Evolutionary conservation across 2,888 invertebrate genomes (phyloP).

Genomic region (Melanargia galathea): DNA sequence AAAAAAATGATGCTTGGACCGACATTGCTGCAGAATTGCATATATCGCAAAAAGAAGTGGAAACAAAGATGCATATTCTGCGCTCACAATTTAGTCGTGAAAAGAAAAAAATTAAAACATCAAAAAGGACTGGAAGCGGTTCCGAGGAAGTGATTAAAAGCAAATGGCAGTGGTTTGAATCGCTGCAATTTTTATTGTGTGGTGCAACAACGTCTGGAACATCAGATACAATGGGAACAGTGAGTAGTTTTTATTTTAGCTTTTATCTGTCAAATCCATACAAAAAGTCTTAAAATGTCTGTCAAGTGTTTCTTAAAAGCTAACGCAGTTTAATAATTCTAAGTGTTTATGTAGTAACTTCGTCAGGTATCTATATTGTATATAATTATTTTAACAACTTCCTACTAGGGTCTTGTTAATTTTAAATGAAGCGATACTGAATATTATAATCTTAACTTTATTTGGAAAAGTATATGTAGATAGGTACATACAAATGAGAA

Average conservation of each 20-base stretch:
- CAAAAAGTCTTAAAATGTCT: conserved; percentile 5
- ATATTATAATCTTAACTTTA: too few relatives aligned
- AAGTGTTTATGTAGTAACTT: not conserved
- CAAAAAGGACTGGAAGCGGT: conserved; percentile 39
- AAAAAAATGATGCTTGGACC: conserved; percentile 28
- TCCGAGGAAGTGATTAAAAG: conserved; percentile 27
- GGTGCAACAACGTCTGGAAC: not conserved
- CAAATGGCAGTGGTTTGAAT: not conserved
- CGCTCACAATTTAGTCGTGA: conserved; percentile 31
- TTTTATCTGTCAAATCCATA: conserved; percentile 1
- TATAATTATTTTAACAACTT: too few relatives aligned
- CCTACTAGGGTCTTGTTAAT: too few relatives aligned
- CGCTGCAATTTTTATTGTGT: not conserved
- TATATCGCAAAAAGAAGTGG: conserved; percentile 28
- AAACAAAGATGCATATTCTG: conserved; percentile 31
- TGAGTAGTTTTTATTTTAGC: conserved; percentile 1
- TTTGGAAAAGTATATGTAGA: too few relatives aligned
- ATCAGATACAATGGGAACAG: conserved; percentile 1
- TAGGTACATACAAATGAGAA: too few relatives aligned
- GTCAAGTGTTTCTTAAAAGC: conserved; percentile 1
- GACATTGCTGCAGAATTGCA: conserved; percentile 22
- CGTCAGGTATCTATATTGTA: too few relatives aligned
- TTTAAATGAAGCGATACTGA: too few relatives aligned
- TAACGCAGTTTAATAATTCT: conserved; percentile 1
- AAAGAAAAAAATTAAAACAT: conserved; percentile 29